Evolutionary conservation across 2,797 vertebrate genomes (phyloP), one percentile per base, ranked within the genome.

Genomic region (Hippocampus kuda): DNA sequence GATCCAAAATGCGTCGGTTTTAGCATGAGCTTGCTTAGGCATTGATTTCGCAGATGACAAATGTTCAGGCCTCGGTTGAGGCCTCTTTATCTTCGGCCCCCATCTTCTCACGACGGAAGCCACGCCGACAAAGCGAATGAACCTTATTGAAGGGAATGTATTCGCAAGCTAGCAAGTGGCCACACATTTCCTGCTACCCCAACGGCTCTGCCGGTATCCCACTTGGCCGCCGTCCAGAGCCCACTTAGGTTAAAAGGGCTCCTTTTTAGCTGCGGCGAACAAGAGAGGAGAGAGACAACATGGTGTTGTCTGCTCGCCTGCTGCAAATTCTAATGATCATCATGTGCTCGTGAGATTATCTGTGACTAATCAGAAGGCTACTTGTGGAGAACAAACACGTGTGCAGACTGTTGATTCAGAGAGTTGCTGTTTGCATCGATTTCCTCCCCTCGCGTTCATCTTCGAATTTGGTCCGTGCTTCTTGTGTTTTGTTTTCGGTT

Each of bases 311-410:
- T 78, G 81, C 78, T 54, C 38, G 74, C 76, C 75, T 80, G 34
- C 78, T 76, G 79, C 77, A 80, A 82, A 85, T 84, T 82, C 77
- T 85, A 85, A 89, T 87, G 83, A 87, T 88, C 81, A 76, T 88
- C 81, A 77, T 78, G 76, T 79, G 84, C 84, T 83, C 78, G 69
- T 83, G 81, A 86, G 87, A 88, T 88, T 82, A 88, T 89, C 86
- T 83, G 79, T 69, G 72, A 79, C 84, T 82, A 86, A 86, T 88
- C 82, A 81, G 79, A 81, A 38, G 70, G 80, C 63, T 71, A 77
- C 85, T 84, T 86, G 83, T 86, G 83, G 80, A 82, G 86, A 89
- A 84, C 85, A 87, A 89, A 88, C 86, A 83, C 84, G 84, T 81
- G 82, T 81, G 78, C 79, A 80, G 82, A 84, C 81, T 84, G 85